Evolutionary conservation across 2,888 invertebrate genomes (phyloP).

Genomic region (Cremastobaeus sp.): DNA sequence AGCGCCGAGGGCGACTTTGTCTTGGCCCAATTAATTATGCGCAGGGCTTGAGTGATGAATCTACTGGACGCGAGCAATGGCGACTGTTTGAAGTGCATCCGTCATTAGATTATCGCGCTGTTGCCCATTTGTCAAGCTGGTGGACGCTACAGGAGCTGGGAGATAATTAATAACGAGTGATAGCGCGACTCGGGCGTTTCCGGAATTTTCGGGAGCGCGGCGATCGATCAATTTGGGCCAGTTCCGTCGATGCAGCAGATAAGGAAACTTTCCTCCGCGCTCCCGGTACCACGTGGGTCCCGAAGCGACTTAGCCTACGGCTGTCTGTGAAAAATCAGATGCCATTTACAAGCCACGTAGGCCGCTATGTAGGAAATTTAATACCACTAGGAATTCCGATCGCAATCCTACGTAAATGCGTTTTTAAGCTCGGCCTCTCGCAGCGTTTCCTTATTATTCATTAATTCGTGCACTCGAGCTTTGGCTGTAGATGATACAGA

Average conservation of each 20-base stretch:
- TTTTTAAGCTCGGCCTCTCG: constrained; percentile 19
- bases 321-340: constrained; percentile 36
- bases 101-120: constrained; percentile 50
- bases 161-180: constrained; percentile 13
- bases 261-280: neutral
- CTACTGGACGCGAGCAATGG: constrained; percentile 21
- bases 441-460: constrained; percentile 27
- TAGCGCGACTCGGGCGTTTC: neutral
- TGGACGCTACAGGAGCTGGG: constrained; percentile 17
- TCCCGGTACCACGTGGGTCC: constrained; percentile 28
- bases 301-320: constrained; percentile 17
- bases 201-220: too few species aligned
- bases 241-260: too few species aligned
- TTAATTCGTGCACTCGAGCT: neutral
- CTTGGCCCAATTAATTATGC: constrained; percentile 54
- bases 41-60: constrained; percentile 54
- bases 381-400: constrained; percentile 45
- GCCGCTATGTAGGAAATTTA: constrained; percentile 44
- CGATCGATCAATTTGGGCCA: too few species aligned
- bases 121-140: too few species aligned
- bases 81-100: constrained; percentile 23
- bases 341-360: constrained; percentile 40
- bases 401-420: constrained; percentile 43
- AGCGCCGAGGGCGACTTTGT: constrained; percentile 44
- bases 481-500: too few species aligned